Percentiles rank a stretch among this genome's conserved stretches.
Conservation (phyloP, 1,140 invertebrate species). For the Bombus sibiricus region DNA sequence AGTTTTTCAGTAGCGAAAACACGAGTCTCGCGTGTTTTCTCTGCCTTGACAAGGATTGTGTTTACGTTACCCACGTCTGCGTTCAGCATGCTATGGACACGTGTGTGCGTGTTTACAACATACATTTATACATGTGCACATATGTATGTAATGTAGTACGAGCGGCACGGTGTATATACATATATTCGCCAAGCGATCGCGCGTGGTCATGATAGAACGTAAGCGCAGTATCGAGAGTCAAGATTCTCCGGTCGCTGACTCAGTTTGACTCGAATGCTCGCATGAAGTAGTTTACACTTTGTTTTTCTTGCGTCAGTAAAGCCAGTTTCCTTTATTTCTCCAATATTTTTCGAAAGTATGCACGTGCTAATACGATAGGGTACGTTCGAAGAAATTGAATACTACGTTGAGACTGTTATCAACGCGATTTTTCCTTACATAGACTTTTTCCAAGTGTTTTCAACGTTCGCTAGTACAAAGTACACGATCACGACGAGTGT, state of each 20-base stretch:
- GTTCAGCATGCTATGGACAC: not conserved
- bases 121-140: not conserved
- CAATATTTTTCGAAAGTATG: not conserved
- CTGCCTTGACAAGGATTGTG: not conserved
- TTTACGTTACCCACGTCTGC: not conserved
- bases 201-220: constrained; percentile 48
- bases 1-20: constrained; percentile 39
- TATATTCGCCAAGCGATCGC: constrained; percentile 28
- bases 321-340: not conserved
- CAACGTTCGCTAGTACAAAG: not conserved
- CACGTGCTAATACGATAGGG: too few species aligned
- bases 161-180: not conserved
- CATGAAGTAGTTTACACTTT: not conserved
- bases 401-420: too few species aligned
- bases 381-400: not conserved
- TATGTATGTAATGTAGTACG: not conserved
- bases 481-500: not conserved
- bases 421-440: too few species aligned
- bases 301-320: too few species aligned
- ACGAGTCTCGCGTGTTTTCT: constrained; percentile 59
- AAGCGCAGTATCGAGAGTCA: constrained; percentile 13
- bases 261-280: constrained; percentile 51
- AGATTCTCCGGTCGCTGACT: constrained; percentile 27
- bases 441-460: not conserved
- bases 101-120: not conserved